These are phyloP conservation scores for Melieria crassipennis DNA, from an alignment of 2,888 invertebrate genomes.

Conservation along the genomic window DNA sequence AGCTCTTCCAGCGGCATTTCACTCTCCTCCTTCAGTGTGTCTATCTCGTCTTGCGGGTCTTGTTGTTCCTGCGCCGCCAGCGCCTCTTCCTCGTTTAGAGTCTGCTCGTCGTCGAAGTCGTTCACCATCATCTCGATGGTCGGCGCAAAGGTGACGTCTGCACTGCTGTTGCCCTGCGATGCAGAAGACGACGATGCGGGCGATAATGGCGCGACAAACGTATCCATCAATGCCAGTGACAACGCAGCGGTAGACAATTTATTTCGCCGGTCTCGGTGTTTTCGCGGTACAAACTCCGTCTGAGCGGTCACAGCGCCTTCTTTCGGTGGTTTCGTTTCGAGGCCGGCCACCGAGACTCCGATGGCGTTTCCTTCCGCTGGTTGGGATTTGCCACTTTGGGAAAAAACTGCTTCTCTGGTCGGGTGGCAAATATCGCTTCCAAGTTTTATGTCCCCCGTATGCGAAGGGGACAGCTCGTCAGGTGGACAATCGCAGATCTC, in stretches of 20 bases:
- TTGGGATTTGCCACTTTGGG: background rate
- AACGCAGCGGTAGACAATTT: conserved; percentile 30
- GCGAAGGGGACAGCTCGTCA: too few relatives aligned
- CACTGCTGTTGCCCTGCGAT: conserved; percentile 46
- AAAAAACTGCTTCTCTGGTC: too few relatives aligned
- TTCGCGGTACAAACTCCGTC: conserved; percentile 16
- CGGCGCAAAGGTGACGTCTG: conserved; percentile 81
- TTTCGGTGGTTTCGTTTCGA: background rate
- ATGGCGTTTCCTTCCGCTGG: background rate
- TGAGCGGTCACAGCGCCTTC: conserved; percentile 13
- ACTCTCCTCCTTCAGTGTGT: conserved; percentile 88
- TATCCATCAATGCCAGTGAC: conserved; percentile 35
- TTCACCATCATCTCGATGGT: conserved; percentile 96
- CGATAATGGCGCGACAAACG: conserved; percentile 49
- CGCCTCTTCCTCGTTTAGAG: conserved; percentile 96
- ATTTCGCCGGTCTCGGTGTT: conserved; percentile 39
- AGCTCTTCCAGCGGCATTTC: conserved; percentile 96
- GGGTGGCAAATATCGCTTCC: too few relatives aligned
- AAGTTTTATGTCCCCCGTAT: too few relatives aligned
- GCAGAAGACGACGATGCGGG: conserved; percentile 60
- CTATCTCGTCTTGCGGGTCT: conserved; percentile 88
- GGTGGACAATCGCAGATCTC: too few relatives aligned
- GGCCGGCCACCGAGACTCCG: background rate
- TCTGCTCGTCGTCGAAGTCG: conserved; percentile 97
- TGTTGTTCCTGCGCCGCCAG: conserved; percentile 85